phyloP scores from a whole-genome alignment of 2,797 vertebrate species.

The Pipistrellus nathusii region DNA sequence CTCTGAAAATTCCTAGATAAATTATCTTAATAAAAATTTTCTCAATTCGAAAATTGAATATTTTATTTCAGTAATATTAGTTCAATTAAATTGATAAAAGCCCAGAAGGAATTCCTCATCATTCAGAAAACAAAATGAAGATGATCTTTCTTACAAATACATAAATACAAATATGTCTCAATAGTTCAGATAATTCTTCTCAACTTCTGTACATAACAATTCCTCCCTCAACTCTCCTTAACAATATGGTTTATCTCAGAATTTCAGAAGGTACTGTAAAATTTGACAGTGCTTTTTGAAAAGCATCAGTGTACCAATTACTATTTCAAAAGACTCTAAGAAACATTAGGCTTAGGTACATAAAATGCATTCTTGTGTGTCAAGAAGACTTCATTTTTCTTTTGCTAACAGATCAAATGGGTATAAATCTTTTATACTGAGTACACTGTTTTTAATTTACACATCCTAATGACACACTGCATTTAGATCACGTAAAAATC shows the following conservation, averaged over 20 bases:
- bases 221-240: slow-evolving; percentile 68
- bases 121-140: slow-evolving; percentile 40
- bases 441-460: slow-evolving; percentile 77
- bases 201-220: slow-evolving; percentile 68
- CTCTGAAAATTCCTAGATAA: not conserved
- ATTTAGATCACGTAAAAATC: slow-evolving; percentile 64
- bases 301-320: slow-evolving; percentile 78
- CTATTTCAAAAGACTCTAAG: slow-evolving; percentile 78
- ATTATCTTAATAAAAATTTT: not conserved
- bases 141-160: slow-evolving; percentile 55
- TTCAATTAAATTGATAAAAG: slow-evolving; percentile 34
- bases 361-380: slow-evolving; percentile 63
- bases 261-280: slow-evolving; percentile 79
- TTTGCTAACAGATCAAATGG: slow-evolving; percentile 57
- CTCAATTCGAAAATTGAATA: slow-evolving; percentile 1
- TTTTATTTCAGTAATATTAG: slow-evolving; percentile 22
- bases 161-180: slow-evolving; percentile 54
- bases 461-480: slow-evolving; percentile 62
- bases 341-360: slow-evolving; percentile 73
- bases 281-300: slow-evolving; percentile 78
- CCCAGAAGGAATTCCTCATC: not conserved
- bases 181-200: slow-evolving; percentile 68
- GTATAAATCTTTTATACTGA: slow-evolving; percentile 52
- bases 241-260: slow-evolving; percentile 62
- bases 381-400: slow-evolving; percentile 42